A percentile compares a stretch with the other conserved stretches of the same genome.
These are phyloP conservation scores for Hylia prasina DNA, from an alignment of 2,113 vertebrate species.

Conservation along the genomic window DNA sequence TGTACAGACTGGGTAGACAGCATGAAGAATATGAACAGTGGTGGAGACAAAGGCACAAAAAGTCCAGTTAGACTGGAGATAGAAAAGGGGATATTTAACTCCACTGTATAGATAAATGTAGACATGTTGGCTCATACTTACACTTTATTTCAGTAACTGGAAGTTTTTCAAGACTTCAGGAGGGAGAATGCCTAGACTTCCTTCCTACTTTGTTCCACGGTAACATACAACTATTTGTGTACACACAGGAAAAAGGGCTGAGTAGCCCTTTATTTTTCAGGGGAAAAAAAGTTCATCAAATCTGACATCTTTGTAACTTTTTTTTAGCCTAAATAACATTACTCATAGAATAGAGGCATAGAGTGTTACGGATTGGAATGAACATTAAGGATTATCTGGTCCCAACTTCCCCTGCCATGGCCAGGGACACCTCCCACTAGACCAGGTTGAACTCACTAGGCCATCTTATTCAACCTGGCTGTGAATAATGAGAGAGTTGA, in stretches of 20 bases:
- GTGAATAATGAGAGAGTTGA: not conserved
- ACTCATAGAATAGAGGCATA: not conserved
- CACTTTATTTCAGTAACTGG: not conserved
- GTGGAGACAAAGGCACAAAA: not conserved
- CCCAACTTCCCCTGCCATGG: not conserved
- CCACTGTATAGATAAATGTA: not conserved
- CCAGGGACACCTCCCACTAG: not conserved
- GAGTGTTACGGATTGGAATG: not conserved
- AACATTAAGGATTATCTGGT: not conserved
- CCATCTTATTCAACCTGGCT: not conserved
- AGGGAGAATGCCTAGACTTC: not conserved
- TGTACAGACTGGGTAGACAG: not conserved
- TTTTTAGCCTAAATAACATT: not conserved
- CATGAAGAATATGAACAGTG: not conserved
- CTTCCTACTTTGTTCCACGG: not conserved
- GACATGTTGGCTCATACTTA: not conserved
- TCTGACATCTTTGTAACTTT: not conserved
- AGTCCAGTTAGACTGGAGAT: not conserved
- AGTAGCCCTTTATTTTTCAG: not conserved
- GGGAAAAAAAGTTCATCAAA: not conserved
- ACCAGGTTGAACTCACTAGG: not conserved
- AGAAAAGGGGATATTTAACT: not conserved
- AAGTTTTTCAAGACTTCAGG: not conserved
- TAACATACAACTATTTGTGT: not conserved
- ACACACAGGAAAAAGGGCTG: too few relatives aligned